Evolutionary conservation across 2,888 invertebrate species (phyloP), one percentile per base, ranked within the genome.

Genomic region (Hoplodrina ambigua): DNA sequence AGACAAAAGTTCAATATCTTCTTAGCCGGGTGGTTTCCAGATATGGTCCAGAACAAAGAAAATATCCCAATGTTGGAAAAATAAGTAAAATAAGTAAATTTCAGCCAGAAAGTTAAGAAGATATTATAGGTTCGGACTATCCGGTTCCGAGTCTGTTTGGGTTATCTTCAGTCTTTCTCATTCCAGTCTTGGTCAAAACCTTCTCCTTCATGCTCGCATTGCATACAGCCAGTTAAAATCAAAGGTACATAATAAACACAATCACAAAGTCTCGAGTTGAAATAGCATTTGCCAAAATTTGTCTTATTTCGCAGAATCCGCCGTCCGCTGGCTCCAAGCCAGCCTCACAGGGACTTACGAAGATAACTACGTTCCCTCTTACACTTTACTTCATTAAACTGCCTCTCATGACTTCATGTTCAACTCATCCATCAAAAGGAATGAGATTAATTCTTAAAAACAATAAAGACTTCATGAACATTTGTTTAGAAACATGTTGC

Each of bases 201-300:
- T 1, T 19, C 5, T 0, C 19, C 33, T 0, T 25, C 20, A 1
- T 46, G 11, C 19, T 4, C 20, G 15, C 25, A 8, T 33, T 54
- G 41, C 54, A 6, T 4, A 17, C 13, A 44, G 15, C n/a, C 30
- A 41, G 19, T 70, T 25, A 46, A 77, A 71, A 70, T 49, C 15
- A 63, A 46, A 69, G 33, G 54, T 54, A 68, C 30, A 60, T 64
- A 73, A 76, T 75, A 73, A 63, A 59, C 44, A 70, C 66, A 67
- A 70, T 72, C 72, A 65, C 62, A 83, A 83, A 68, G 58, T 69
- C 73, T 73, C 59, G 69, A 80, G 68, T 80, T 81, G 73, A 72
- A 75, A 81, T 77, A 80, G 75, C 69, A 80, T 75, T 81, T 80
- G 79, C 72, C 82, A 77, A 80, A 85, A 84, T 86, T 86, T 86